Evolutionary conservation across 2,113 vertebrate genomes (phyloP).

Genomic region (Gasterosteus nipponicus): DNA sequence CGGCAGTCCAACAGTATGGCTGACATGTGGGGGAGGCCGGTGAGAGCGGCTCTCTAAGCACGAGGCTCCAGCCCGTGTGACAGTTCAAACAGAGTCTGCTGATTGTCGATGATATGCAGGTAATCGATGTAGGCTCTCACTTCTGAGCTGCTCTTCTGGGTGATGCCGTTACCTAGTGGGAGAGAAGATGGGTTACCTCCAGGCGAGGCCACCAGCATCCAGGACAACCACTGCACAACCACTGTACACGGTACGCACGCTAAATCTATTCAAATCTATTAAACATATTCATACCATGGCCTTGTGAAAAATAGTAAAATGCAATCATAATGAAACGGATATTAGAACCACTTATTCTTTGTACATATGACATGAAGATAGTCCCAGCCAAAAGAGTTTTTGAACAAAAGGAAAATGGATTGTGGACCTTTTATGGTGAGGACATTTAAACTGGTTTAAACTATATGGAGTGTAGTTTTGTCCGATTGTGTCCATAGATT

Average conservation of each 20-base stretch:
- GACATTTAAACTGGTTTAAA: not conserved
- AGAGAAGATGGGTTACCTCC: not conserved
- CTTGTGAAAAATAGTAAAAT: not conserved
- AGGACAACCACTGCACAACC: not conserved
- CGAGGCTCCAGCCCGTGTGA: constrained; percentile 96
- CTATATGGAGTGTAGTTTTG: not conserved
- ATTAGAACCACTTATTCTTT: not conserved
- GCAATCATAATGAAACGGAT: not conserved
- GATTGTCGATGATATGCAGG: constrained; percentile 95
- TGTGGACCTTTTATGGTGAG: not conserved
- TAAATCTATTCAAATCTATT: too few relatives aligned
- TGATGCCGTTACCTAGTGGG: constrained; percentile 84
- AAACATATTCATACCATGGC: not conserved
- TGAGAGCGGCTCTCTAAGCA: constrained; percentile 68
- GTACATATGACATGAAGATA: not conserved
- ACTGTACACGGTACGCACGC: not conserved
- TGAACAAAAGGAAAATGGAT: not conserved
- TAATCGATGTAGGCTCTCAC: constrained; percentile 87
- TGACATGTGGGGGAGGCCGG: constrained; percentile 13
- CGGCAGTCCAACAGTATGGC: constrained; percentile 31
- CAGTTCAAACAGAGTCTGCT: constrained; percentile 95
- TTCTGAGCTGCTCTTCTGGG: constrained; percentile 91
- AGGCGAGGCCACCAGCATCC: not conserved
- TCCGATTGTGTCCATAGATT: not conserved
- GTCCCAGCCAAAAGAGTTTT: not conserved